Conservation (phyloP, 2,113 vertebrate genomes). For the Perognathus longimembris region DNA sequence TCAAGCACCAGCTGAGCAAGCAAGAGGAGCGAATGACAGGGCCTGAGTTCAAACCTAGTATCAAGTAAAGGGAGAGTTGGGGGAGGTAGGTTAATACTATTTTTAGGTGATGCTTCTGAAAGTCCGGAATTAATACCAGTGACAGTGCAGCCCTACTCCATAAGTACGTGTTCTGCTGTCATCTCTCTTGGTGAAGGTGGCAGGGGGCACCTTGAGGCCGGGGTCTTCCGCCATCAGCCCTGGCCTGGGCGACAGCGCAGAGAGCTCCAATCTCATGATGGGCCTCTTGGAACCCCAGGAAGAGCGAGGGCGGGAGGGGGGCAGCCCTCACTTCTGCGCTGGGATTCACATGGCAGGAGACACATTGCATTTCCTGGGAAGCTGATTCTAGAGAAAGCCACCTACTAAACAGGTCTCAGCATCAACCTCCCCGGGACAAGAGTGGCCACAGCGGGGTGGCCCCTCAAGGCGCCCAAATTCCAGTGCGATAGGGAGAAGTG, state of each 20-base stretch:
- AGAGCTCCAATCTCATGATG: not conserved
- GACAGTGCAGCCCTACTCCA: too few species aligned
- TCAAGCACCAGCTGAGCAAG: too few species aligned
- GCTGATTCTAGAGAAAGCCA: not conserved
- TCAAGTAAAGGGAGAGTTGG: too few species aligned
- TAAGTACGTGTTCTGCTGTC: fast-evolving
- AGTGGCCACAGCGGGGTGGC: too few species aligned
- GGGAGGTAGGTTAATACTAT: too few species aligned
- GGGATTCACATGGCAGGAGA: not conserved
- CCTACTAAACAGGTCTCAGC: too few species aligned
- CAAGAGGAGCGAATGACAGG: too few species aligned
- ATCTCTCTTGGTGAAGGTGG: fast-evolving
- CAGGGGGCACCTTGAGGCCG: fast-evolving
- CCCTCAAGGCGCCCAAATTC: not conserved
- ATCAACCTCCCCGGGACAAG: too few species aligned
- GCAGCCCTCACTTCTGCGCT: not conserved
- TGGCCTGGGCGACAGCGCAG: fast-evolving
- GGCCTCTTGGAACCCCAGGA: not conserved
- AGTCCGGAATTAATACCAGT: not conserved
- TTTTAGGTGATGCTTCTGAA: not conserved
- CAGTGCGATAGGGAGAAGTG: not conserved
- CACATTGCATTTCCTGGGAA: not conserved
- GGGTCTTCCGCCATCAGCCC: not conserved
- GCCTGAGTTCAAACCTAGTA: too few species aligned
- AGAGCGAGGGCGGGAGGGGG: not conserved